These are phyloP conservation scores for Dastarcus helophoroides DNA, from an alignment of 2,888 invertebrate species.

Conservation along the genomic window DNA sequence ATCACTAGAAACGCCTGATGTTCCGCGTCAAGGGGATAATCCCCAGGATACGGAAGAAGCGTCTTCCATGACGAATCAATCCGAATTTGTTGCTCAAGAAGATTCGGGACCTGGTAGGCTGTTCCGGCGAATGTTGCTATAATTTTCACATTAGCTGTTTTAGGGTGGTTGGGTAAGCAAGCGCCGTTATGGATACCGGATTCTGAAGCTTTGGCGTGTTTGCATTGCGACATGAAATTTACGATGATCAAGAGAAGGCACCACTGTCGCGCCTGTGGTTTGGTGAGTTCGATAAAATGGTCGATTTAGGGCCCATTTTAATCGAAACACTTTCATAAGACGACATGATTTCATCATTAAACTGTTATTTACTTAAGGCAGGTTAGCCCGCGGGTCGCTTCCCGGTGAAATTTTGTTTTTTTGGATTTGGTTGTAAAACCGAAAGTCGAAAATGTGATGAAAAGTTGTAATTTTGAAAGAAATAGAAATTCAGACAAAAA, in stretches of 20 bases:
- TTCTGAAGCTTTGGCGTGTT: slow-evolving; percentile 64
- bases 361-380: too few species aligned
- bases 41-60: neutral
- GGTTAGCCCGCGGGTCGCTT: too few species aligned
- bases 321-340: too few species aligned
- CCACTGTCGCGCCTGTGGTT: slow-evolving; percentile 80
- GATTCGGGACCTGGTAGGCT: neutral
- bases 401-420: too few species aligned
- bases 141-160: too few species aligned
- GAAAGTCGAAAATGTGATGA: too few species aligned
- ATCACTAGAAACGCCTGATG: slow-evolving; percentile 7
- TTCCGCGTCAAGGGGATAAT: neutral
- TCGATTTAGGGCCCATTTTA: too few species aligned
- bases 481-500: too few species aligned
- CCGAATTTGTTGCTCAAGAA: neutral
- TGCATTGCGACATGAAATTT: slow-evolving; percentile 72
- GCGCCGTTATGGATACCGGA: slow-evolving; percentile 85
- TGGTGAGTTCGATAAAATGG: slow-evolving; percentile 37
- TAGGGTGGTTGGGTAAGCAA: slow-evolving; percentile 50
- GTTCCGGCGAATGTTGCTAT: slow-evolving; percentile 12
- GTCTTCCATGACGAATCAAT: neutral
- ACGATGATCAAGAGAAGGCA: slow-evolving; percentile 73
- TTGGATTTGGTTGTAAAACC: too few species aligned
- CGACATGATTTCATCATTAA: too few species aligned
- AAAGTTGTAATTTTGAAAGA: too few species aligned